These are phyloP conservation scores for Apamea anceps DNA, from an alignment of 2,888 invertebrate species.

Conservation along the genomic window DNA sequence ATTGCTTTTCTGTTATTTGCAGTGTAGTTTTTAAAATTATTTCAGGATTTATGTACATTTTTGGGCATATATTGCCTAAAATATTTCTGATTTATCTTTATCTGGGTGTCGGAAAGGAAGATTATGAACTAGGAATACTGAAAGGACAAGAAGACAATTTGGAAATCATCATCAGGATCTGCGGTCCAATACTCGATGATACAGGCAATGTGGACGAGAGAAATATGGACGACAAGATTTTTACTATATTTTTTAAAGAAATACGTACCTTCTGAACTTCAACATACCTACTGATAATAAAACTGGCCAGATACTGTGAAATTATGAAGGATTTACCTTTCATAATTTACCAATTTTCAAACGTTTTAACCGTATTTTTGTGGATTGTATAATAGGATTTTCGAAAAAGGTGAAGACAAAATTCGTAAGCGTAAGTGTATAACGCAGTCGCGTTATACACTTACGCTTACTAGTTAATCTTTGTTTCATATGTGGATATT, in stretches of 20 bases:
- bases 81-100: background rate
- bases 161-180: background rate
- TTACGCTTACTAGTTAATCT: too few species aligned
- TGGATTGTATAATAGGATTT: too few species aligned
- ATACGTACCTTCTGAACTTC: too few species aligned
- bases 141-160: background rate
- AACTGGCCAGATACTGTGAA: background rate
- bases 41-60: background rate
- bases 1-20: conserved; percentile 64
- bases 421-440: too few species aligned
- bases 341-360: background rate
- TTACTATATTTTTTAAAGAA: background rate
- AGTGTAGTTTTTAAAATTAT: conserved; percentile 24
- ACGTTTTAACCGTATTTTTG: too few species aligned
- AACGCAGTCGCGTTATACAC: too few species aligned
- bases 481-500: background rate
- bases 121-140: background rate
- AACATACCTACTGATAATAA: background rate
- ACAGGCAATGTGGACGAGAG: background rate
- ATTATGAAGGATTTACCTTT: background rate
- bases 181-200: background rate
- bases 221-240: background rate
- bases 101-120: background rate
- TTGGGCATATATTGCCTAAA: background rate
- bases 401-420: too few species aligned